Percentiles rank a stretch among this genome's conserved stretches.
These are phyloP conservation scores for Ametastegia equiseti DNA, from an alignment of 2,888 invertebrate genomes.

Conservation along the genomic window DNA sequence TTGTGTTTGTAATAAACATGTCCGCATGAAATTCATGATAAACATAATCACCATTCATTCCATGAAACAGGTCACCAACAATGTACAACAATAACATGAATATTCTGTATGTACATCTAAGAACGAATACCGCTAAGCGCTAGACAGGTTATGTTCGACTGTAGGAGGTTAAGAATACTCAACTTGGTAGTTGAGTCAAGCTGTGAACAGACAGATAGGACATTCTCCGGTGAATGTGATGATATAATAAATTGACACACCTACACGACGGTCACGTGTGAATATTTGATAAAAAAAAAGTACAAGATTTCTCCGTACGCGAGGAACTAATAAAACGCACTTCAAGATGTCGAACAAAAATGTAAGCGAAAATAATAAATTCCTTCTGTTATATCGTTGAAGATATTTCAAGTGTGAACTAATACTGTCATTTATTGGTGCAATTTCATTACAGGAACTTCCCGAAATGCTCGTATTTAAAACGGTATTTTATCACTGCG, in stretches of 20 bases:
- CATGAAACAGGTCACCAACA: background rate
- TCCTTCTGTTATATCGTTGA: background rate
- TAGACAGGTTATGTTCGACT: slow-evolving; percentile 16
- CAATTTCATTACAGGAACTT: slow-evolving; percentile 78
- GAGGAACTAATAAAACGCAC: background rate
- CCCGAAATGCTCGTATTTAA: slow-evolving; percentile 86
- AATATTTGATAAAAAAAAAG: background rate
- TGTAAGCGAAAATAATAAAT: background rate
- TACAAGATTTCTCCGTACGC: background rate
- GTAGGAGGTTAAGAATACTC: background rate
- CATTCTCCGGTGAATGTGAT: background rate
- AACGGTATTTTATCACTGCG: slow-evolving; percentile 86
- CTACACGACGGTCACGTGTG: slow-evolving; percentile 26
- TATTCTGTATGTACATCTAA: background rate
- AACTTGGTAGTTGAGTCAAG: background rate
- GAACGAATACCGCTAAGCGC: background rate
- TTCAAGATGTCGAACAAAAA: slow-evolving; percentile 34
- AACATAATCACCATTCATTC: background rate
- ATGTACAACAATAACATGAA: slow-evolving; percentile 24
- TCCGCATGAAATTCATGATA: background rate
- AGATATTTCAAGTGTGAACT: background rate
- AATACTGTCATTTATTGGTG: slow-evolving; percentile 1
- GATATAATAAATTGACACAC: slow-evolving; percentile 42
- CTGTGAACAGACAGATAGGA: slow-evolving; percentile 9
- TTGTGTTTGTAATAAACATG: background rate